Conservation (phyloP, 2,797 vertebrate genomes). For the Allobates femoralis region DNA sequence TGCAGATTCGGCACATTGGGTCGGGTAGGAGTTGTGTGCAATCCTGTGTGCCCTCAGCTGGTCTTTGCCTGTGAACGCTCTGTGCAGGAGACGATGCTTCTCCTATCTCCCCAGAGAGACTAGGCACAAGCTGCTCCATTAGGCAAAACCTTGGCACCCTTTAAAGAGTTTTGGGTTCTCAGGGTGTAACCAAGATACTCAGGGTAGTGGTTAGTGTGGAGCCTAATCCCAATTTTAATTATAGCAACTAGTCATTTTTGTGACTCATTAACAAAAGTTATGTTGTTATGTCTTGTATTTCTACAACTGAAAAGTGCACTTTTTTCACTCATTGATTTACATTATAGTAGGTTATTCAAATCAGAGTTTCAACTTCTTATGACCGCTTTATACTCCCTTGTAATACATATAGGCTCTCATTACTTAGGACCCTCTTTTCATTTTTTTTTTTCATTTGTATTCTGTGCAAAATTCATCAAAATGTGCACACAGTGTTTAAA, state of each 20-base stretch:
- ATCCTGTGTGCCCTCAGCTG: no score
- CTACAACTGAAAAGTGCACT: background rate
- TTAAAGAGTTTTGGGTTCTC: background rate
- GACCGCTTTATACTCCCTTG: background rate
- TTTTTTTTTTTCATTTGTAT: no score
- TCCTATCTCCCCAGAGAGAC: no score
- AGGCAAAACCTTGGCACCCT: no score
- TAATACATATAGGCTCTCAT: background rate
- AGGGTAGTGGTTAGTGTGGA: background rate
- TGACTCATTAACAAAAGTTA: background rate
- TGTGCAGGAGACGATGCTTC: no score
- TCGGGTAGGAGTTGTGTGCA: no score
- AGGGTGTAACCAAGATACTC: background rate
- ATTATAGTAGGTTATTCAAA: background rate
- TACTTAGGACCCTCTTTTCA: no score
- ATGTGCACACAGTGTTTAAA: no score
- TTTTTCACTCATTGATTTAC: background rate
- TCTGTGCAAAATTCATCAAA: no score
- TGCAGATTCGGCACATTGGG: no score
- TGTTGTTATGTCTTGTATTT: background rate
- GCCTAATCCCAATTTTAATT: background rate
- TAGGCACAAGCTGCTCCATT: no score
- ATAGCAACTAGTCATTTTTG: background rate
- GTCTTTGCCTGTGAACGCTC: no score
- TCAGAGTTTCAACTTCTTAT: background rate